These are phyloP conservation scores for Drosophila gunungcola DNA, from an alignment of 1,140 invertebrate genomes.

Conservation along the genomic window DNA sequence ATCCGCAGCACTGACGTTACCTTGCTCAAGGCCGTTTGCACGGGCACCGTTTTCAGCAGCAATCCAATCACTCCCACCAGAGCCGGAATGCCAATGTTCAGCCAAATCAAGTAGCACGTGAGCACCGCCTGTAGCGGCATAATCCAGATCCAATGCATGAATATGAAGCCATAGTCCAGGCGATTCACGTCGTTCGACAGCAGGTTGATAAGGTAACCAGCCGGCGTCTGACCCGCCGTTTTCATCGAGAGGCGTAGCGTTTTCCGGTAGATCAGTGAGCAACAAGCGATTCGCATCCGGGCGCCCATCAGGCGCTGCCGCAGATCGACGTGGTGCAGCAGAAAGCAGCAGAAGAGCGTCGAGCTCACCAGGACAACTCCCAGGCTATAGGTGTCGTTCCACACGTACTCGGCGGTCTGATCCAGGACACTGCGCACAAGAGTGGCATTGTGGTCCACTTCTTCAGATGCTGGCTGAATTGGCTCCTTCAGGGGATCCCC, in stretches of 20 bases:
- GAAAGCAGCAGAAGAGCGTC: conserved; percentile 74
- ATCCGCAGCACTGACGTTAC: conserved; percentile 85
- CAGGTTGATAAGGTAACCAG: conserved; percentile 93
- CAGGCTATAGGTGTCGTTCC: conserved; percentile 69
- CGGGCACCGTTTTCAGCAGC: conserved; percentile 87
- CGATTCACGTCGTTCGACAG: conserved; percentile 92
- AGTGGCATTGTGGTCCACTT: conserved; percentile 9
- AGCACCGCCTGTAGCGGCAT: conserved; percentile 88
- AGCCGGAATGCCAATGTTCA: conserved; percentile 88
- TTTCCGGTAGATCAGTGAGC: conserved; percentile 87
- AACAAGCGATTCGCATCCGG: conserved; percentile 86
- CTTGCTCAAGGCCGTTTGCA: conserved; percentile 88
- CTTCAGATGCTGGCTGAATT: neutral
- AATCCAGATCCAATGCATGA: conserved; percentile 88
- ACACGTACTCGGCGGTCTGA: conserved; percentile 37
- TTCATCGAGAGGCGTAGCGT: conserved; percentile 87
- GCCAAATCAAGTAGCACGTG: conserved; percentile 89
- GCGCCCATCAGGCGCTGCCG: conserved; percentile 80
- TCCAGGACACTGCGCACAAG: conserved; percentile 7
- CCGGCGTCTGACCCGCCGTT: conserved; percentile 89
- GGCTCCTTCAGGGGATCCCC: conserved; percentile 40
- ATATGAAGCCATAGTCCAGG: conserved; percentile 87
- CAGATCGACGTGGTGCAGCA: conserved; percentile 83
- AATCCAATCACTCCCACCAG: conserved; percentile 89
- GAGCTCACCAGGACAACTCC: conserved; percentile 66